These are phyloP conservation scores for Pocillopora grandis DNA, from an alignment of 92 coral and sea anemone genomes.

Conservation along the genomic window DNA sequence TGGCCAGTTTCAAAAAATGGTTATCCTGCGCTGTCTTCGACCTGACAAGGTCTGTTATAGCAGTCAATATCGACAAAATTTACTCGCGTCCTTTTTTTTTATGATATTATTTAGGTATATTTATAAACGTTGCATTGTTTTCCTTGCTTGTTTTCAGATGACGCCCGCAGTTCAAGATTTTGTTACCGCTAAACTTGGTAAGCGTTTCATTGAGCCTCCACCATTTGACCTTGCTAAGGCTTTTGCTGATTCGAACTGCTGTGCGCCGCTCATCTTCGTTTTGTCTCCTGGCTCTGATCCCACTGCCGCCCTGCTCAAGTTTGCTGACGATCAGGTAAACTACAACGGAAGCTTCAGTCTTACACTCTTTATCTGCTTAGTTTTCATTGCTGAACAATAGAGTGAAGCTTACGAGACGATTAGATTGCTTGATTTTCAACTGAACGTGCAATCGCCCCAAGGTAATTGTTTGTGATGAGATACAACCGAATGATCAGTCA, in stretches of 20 bases:
- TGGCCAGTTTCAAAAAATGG: constrained; percentile 86
- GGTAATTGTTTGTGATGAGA: too few species aligned
- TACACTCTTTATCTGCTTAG: background rate
- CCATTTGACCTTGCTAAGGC: constrained; percentile 98
- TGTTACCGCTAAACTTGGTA: constrained; percentile 89
- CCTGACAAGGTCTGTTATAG: constrained; percentile 85
- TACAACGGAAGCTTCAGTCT: background rate
- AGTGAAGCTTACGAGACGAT: background rate
- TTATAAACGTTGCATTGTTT: background rate
- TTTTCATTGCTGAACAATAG: background rate
- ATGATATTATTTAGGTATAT: background rate
- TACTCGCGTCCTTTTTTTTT: background rate
- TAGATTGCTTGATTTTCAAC: background rate
- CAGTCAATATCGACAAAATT: background rate
- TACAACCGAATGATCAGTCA: too few species aligned
- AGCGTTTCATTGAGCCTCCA: constrained; percentile 93
- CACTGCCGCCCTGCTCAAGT: constrained; percentile 96
- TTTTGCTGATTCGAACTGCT: constrained; percentile 92
- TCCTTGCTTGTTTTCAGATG: constrained; percentile 49
- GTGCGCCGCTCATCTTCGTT: constrained; percentile 95
- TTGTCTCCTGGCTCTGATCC: constrained; percentile 99
- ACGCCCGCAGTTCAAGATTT: constrained; percentile 97
- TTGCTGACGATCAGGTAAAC: constrained; percentile 96
- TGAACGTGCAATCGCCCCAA: too few species aligned
- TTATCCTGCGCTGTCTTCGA: constrained; percentile 90